A percentile compares a stretch with the other conserved stretches of the same genome.
Conservation (phyloP, 2,797 vertebrate species). For the Moxostoma hubbsi region DNA sequence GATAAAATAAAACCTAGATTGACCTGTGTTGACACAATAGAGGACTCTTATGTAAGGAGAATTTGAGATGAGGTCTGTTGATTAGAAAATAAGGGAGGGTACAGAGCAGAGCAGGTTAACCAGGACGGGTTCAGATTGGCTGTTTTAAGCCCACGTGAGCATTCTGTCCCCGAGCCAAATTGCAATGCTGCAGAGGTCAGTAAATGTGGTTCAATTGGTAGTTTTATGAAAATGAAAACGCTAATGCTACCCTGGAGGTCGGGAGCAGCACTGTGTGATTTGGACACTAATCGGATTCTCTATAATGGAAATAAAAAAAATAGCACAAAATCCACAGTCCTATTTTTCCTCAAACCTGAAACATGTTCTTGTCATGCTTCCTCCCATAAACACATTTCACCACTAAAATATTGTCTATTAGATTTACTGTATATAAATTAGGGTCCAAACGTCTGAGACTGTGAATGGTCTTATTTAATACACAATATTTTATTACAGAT, state of each 20-base stretch:
- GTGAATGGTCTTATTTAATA: too few relatives aligned
- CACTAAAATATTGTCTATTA: too few relatives aligned
- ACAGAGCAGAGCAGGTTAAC: background rate
- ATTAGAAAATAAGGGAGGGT: constrained; percentile 1
- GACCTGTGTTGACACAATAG: constrained; percentile 7
- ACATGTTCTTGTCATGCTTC: constrained; percentile 1
- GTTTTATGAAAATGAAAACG: constrained; percentile 68
- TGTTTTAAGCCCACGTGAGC: constrained; percentile 28
- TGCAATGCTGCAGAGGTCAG: constrained; percentile 51
- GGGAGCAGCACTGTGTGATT: constrained; percentile 13
- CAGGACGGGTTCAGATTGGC: constrained; percentile 28
- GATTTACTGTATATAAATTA: too few relatives aligned
- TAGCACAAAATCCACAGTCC: constrained; percentile 25
- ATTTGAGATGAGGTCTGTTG: constrained; percentile 14
- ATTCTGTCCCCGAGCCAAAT: constrained; percentile 39
- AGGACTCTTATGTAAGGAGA: constrained; percentile 21
- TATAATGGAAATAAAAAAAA: constrained; percentile 15
- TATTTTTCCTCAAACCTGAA: constrained; percentile 26
- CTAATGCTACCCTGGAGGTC: constrained; percentile 46
- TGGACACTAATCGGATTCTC: constrained; percentile 34
- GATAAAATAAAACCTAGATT: constrained; percentile 4
- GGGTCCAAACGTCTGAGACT: too few relatives aligned
- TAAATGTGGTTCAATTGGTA: constrained; percentile 43
- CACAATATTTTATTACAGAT: too few relatives aligned
- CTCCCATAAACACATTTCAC: background rate